Percentiles rank a stretch among this genome's conserved stretches.
phyloP scores from a whole-genome alignment of 2,888 invertebrate genomes.

The Microctonus aethiopoides region DNA sequence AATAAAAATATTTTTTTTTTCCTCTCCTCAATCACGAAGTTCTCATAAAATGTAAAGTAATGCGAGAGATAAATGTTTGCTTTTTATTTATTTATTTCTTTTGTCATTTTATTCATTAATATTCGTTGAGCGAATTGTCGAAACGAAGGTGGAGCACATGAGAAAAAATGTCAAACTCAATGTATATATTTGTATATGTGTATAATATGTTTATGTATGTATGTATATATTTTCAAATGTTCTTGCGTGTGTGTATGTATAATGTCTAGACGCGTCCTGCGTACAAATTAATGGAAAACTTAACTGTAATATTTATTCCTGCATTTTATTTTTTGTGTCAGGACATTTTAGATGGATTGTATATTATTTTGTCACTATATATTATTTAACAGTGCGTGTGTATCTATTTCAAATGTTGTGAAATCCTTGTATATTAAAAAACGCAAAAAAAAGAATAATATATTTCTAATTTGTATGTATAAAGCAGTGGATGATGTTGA shows the following conservation, averaged over 20 bases:
- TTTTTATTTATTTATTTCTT: too few species aligned
- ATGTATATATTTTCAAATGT: background rate
- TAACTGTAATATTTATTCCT: slow-evolving; percentile 46
- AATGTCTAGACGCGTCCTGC: slow-evolving; percentile 41
- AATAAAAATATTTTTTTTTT: background rate
- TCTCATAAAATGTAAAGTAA: background rate
- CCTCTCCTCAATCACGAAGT: background rate
- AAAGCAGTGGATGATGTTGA: background rate
- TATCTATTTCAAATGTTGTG: background rate
- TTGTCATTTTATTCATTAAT: background rate
- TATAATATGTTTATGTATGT: background rate
- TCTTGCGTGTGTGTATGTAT: slow-evolving; percentile 31
- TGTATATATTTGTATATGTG: background rate
- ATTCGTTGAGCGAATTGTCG: slow-evolving; percentile 19
- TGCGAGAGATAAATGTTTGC: background rate
- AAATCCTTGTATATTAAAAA: background rate
- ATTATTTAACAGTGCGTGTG: slow-evolving; percentile 2
- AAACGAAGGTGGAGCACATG: slow-evolving; percentile 9
- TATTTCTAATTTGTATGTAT: background rate
- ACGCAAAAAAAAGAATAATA: background rate
- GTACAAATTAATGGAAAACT: slow-evolving; percentile 54
- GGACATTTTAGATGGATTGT: background rate
- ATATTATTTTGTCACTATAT: slow-evolving; percentile 23
- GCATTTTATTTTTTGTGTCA: background rate
- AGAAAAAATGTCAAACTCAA: background rate